These are phyloP conservation scores for Seriola quinqueradiata DNA, from an alignment of 2,113 vertebrate species.

Conservation along the genomic window DNA sequence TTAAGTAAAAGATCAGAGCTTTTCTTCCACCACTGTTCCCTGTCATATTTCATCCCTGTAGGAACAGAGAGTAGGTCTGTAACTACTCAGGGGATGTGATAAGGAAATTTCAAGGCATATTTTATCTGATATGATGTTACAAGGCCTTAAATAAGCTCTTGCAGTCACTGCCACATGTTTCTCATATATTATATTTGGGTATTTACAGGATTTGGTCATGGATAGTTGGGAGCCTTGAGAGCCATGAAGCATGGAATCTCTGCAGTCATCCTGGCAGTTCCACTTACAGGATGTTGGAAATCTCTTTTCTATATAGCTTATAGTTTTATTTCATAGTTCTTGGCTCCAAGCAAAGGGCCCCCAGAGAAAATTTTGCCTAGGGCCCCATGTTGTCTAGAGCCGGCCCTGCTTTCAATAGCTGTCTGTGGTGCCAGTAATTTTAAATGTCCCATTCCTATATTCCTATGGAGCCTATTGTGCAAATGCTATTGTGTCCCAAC, in stretches of 20 bases:
- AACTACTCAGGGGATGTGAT: neutral
- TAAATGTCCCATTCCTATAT: neutral
- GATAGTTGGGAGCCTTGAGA: no score
- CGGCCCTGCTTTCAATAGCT: neutral
- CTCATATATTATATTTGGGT: no score
- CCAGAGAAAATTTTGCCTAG: no score
- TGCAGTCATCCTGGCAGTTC: no score
- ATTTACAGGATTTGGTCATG: no score
- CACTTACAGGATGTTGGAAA: no score
- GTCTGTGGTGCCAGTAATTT: neutral
- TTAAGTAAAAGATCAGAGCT: neutral
- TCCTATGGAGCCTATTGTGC: neutral
- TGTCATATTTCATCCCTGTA: neutral
- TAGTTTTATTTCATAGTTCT: no score
- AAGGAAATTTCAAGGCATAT: neutral
- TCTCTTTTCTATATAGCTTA: no score
- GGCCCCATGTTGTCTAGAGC: no score
- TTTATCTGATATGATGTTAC: neutral
- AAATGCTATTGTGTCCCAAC: neutral
- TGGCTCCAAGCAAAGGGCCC: no score
- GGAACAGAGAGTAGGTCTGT: neutral
- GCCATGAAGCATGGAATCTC: no score
- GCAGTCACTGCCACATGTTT: no score
- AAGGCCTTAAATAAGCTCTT: neutral
- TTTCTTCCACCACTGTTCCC: neutral